Evolutionary conservation across 2,113 vertebrate species (phyloP).

Genomic region (Gorsachius goisagi): DNA sequence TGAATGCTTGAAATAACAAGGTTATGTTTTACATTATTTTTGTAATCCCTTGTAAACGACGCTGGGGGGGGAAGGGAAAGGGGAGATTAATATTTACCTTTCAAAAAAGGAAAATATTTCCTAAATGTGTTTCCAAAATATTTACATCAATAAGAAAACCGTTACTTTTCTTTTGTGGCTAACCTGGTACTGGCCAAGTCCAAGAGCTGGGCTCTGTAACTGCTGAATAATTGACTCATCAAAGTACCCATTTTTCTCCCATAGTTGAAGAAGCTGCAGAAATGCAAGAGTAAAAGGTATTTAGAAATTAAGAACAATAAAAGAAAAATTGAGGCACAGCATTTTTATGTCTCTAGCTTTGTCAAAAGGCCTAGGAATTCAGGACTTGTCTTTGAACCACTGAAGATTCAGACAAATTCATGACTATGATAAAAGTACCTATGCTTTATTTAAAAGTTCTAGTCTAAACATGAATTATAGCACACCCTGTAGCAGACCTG

Average conservation of each 20-base stretch:
- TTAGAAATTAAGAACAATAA: background rate
- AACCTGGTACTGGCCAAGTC: conserved; percentile 97
- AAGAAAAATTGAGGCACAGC: background rate
- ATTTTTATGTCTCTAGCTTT: background rate
- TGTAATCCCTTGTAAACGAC: background rate
- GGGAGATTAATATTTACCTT: background rate
- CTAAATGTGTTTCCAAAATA: background rate
- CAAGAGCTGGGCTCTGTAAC: conserved; percentile 92
- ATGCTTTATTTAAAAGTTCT: background rate
- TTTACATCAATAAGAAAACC: background rate
- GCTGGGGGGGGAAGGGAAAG: background rate
- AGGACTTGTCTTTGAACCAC: background rate
- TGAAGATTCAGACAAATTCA: background rate
- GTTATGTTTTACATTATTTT: background rate
- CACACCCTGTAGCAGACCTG: background rate
- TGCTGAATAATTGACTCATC: conserved; percentile 96
- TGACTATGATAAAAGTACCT: fast-evolving
- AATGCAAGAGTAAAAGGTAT: background rate
- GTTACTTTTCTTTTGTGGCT: background rate
- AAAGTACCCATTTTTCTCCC: conserved; percentile 99
- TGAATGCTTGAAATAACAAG: background rate
- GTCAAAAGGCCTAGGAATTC: background rate
- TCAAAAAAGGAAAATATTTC: background rate
- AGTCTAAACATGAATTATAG: background rate
- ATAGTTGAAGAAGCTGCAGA: conserved; percentile 89